Evolutionary conservation across 2,888 invertebrate genomes (phyloP).

Genomic region (Pyrocoelia pectoralis): DNA sequence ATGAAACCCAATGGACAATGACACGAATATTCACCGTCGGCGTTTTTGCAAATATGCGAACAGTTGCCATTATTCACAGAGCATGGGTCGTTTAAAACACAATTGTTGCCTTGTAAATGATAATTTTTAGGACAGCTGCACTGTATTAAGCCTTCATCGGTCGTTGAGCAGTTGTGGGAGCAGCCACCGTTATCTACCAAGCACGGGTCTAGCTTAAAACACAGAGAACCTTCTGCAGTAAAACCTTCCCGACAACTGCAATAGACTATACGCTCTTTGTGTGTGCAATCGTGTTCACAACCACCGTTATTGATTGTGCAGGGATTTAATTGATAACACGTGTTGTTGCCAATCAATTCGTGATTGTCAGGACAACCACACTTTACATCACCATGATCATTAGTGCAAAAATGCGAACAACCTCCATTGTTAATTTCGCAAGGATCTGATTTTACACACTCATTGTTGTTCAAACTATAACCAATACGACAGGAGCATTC

Average conservation of each 20-base stretch:
- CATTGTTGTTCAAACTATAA: slow-evolving; percentile 46
- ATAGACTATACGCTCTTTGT: slow-evolving; percentile 58
- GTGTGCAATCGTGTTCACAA: slow-evolving; percentile 63
- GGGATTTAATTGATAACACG: slow-evolving; percentile 57
- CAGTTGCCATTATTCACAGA: slow-evolving; percentile 49
- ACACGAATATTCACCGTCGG: slow-evolving; percentile 54
- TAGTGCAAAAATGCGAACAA: slow-evolving; percentile 61
- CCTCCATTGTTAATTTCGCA: slow-evolving; percentile 62
- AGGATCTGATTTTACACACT: slow-evolving; percentile 48
- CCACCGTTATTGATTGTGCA: slow-evolving; percentile 64
- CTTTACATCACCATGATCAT: background rate
- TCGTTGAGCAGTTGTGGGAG: slow-evolving; percentile 15
- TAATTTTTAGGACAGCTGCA: slow-evolving; percentile 57
- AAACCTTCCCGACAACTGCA: slow-evolving; percentile 61
- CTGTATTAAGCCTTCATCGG: slow-evolving; percentile 59
- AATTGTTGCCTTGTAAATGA: slow-evolving; percentile 42
- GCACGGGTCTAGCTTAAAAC: slow-evolving; percentile 55
- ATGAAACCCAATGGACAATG: slow-evolving; percentile 59
- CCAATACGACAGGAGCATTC: slow-evolving; percentile 62
- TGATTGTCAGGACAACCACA: slow-evolving; percentile 51
- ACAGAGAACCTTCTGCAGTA: slow-evolving; percentile 53
- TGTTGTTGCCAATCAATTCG: slow-evolving; percentile 43
- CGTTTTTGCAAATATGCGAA: slow-evolving; percentile 56
- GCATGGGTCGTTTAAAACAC: slow-evolving; percentile 35
- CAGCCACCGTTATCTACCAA: slow-evolving; percentile 65